Conservation (phyloP, 2,888 invertebrate genomes). For the Melolontha melolontha region DNA sequence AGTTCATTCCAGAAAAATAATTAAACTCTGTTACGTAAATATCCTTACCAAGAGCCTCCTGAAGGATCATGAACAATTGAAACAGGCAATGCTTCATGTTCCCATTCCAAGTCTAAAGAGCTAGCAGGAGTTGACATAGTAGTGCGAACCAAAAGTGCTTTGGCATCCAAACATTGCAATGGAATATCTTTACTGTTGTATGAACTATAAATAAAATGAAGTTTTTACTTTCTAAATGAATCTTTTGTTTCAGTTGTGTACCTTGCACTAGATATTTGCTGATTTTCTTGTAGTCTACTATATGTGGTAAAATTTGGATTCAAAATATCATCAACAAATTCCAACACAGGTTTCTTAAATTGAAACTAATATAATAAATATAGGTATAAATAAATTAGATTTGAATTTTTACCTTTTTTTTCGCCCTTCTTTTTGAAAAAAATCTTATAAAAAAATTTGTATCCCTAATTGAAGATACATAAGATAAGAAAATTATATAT, state of each 20-base stretch:
- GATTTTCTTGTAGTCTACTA: conserved; percentile 63
- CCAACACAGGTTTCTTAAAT: conserved; percentile 61
- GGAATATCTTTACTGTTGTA: conserved; percentile 68
- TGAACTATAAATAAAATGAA: conserved; percentile 35
- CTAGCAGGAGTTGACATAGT: conserved; percentile 72
- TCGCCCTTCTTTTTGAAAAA: conserved; percentile 59
- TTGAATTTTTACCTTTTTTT: conserved; percentile 51
- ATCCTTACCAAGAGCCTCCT: conserved; percentile 61
- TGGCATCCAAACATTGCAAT: conserved; percentile 72
- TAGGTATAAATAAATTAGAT: neutral
- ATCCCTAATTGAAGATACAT: conserved; percentile 54
- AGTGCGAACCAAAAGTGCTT: conserved; percentile 64
- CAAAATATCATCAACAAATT: conserved; percentile 63
- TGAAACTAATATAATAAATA: conserved; percentile 3
- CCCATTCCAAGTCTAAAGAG: conserved; percentile 79
- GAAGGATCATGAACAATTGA: conserved; percentile 61
- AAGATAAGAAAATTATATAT: conserved; percentile 46
- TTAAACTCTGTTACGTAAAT: neutral
- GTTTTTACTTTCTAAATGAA: conserved; percentile 15
- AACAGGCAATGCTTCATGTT: conserved; percentile 70
- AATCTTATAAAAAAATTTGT: conserved; percentile 61
- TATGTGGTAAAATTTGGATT: conserved; percentile 61
- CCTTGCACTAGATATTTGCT: conserved; percentile 61
- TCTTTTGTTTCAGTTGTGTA: conserved; percentile 40
- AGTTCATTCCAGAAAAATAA: too few relatives aligned